A percentile compares a stretch with the other conserved stretches of the same genome.
Conservation (phyloP, 2,797 vertebrate genomes). For the Pempheris klunzingeri region DNA sequence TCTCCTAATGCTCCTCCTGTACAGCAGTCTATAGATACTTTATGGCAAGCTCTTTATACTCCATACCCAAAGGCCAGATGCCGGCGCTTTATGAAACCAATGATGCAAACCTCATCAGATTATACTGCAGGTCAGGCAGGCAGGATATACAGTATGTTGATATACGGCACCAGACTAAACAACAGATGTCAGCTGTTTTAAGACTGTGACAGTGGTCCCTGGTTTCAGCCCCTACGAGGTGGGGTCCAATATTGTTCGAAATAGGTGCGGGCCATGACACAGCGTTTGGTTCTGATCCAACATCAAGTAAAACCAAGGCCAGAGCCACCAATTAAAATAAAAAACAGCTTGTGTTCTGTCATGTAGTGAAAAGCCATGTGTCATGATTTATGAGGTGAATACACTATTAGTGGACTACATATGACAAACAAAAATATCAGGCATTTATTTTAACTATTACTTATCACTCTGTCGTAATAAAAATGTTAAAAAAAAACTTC, state of each 20-base stretch:
- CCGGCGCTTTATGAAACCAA: slow-evolving; percentile 40
- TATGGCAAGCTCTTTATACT: slow-evolving; percentile 52
- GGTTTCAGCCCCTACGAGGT: background rate
- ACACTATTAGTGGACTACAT: slow-evolving; percentile 6
- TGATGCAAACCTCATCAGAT: slow-evolving; percentile 52
- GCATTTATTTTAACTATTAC: background rate
- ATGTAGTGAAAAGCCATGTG: background rate
- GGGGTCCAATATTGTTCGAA: background rate
- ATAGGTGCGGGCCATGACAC: background rate
- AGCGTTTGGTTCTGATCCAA: background rate
- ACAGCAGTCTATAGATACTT: slow-evolving; percentile 58
- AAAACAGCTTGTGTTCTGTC: background rate
- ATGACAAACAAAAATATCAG: background rate
- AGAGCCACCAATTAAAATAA: background rate
- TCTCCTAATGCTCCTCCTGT: slow-evolving; percentile 62
- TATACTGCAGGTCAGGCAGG: slow-evolving; percentile 12
- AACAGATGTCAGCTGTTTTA: slow-evolving; percentile 4
- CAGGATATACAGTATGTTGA: background rate
- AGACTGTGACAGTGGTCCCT: background rate
- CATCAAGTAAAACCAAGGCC: background rate
- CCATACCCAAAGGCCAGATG: slow-evolving; percentile 40
- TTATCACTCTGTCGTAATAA: no score
- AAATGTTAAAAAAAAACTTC: background rate
- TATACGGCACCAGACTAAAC: slow-evolving; percentile 1
- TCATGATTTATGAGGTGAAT: slow-evolving; percentile 1